A percentile compares a stretch with the other conserved stretches of the same genome.
phyloP scores from a whole-genome alignment of 2,888 invertebrate genomes.

The Temnothorax unifasciatus region DNA sequence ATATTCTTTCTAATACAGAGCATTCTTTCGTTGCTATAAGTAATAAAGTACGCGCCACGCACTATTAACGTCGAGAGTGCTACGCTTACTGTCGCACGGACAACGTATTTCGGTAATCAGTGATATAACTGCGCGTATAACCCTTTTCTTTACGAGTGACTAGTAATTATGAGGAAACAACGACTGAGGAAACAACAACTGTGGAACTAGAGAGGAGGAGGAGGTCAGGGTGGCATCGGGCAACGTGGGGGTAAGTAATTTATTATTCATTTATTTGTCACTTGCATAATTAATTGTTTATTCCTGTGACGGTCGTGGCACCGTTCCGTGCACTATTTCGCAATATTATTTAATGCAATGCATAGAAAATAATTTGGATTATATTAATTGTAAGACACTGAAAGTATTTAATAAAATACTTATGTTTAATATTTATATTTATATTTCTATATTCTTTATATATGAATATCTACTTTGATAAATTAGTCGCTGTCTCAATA shows the following conservation, averaged over 20 bases:
- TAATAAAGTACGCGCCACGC: neutral
- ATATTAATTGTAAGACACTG: neutral
- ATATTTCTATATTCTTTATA: too few species aligned
- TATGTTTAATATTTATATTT: neutral
- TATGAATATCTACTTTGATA: neutral
- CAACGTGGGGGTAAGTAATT: neutral
- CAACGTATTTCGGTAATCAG: neutral
- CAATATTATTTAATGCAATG: neutral
- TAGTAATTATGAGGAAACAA: too few species aligned
- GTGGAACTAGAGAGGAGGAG: neutral
- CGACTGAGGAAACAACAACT: too few species aligned
- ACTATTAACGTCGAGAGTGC: neutral
- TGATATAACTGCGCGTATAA: neutral
- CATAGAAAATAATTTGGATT: neutral
- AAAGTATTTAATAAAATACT: neutral
- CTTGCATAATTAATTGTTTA: conserved; percentile 8
- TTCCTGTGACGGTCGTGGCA: neutral
- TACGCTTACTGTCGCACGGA: neutral
- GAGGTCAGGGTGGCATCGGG: neutral
- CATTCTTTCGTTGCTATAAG: neutral
- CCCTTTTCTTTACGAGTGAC: neutral
- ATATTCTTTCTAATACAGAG: neutral
- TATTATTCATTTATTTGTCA: neutral
- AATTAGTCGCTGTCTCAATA: neutral
- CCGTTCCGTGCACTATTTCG: neutral